Evolutionary conservation across 2,888 invertebrate genomes (phyloP).

Genomic region (Eupithecia tripunctaria): DNA sequence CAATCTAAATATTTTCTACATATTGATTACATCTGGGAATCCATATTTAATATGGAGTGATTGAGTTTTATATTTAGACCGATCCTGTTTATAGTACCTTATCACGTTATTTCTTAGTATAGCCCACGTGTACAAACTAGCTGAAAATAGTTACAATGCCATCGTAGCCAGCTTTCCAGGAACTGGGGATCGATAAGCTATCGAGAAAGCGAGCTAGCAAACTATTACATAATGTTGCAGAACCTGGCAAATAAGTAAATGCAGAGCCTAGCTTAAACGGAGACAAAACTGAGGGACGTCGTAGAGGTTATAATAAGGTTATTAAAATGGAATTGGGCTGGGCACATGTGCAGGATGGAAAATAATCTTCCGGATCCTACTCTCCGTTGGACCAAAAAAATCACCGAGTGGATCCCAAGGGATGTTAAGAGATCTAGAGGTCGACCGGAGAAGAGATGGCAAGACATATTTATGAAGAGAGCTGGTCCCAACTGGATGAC

Average conservation of each 20-base stretch:
- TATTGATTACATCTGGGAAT: conserved; percentile 1
- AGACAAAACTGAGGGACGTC: no score
- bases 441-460: no score
- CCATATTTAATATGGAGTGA: background rate
- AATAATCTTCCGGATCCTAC: no score
- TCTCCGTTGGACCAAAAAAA: no score
- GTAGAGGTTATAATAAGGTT: no score
- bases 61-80: background rate
- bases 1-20: background rate
- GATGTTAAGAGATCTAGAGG: no score
- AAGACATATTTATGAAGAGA: no score
- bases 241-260: background rate
- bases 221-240: background rate
- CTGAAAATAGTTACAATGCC: background rate
- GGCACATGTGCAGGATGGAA: no score
- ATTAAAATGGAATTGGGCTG: no score
- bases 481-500: no score
- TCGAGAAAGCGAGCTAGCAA: background rate
- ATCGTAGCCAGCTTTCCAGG: background rate
- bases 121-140: background rate
- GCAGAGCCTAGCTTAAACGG: background rate
- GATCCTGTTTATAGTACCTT: background rate
- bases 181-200: background rate
- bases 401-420: no score
- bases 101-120: background rate